Evolutionary conservation across 2,797 vertebrate species (phyloP).

Genomic region (Arrhamphus sclerolepis): DNA sequence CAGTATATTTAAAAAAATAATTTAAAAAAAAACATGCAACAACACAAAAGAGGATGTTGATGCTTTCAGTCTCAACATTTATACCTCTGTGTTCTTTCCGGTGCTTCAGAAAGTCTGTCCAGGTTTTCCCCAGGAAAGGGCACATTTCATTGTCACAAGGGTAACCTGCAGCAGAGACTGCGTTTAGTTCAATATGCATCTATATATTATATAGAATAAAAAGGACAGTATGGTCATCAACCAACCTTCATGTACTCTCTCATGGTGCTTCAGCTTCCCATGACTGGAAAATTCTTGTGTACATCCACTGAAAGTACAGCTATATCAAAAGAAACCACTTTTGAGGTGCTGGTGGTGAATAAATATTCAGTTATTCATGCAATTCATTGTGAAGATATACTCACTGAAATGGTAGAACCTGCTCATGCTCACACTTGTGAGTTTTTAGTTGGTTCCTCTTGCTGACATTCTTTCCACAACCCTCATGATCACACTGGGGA

Average conservation of each 20-base stretch:
- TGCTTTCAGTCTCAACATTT: background rate
- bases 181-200: background rate
- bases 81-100: slow-evolving; percentile 84
- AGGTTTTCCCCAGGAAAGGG: slow-evolving; percentile 86
- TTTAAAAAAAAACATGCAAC: background rate
- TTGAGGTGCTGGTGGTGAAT: rapidly evolving
- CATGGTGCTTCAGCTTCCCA: slow-evolving; percentile 83
- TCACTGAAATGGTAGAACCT: slow-evolving; percentile 84
- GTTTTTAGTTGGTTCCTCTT: slow-evolving; percentile 88
- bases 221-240: rapidly evolving
- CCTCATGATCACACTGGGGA: slow-evolving; percentile 83
- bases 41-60: too few relatives aligned
- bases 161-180: slow-evolving; percentile 82
- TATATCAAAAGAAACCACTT: slow-evolving; percentile 40
- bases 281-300: slow-evolving; percentile 77
- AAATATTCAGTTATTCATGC: background rate
- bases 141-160: slow-evolving; percentile 84
- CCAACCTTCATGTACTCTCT: slow-evolving; percentile 87
- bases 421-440: slow-evolving; percentile 85
- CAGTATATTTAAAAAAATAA: background rate
- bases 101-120: slow-evolving; percentile 89
- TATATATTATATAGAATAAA: rapidly evolving
- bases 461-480: slow-evolving; percentile 85
- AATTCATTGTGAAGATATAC: slow-evolving; percentile 46
- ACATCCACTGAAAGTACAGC: slow-evolving; percentile 86